These are phyloP conservation scores for Nanger granti DNA, from an alignment of 2,113 vertebrate species.

Conservation along the genomic window DNA sequence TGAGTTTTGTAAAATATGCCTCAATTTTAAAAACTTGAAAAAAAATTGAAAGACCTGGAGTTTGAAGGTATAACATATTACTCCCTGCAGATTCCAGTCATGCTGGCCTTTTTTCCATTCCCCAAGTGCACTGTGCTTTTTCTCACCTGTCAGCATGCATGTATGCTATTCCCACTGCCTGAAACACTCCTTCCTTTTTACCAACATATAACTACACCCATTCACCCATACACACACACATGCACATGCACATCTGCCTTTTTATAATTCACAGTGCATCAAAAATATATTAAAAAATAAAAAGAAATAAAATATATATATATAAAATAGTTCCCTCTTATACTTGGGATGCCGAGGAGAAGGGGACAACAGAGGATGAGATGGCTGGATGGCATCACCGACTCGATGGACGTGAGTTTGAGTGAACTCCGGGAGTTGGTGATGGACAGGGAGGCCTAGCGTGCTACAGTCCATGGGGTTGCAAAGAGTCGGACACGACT, in stretches of 20 bases:
- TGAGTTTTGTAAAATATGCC: constrained; percentile 9
- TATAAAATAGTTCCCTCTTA: not conserved
- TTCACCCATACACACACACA: not conserved
- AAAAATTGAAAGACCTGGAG: not conserved
- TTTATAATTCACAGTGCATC: not conserved
- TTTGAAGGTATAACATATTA: not conserved
- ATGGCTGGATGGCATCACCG: no score
- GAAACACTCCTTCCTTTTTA: not conserved
- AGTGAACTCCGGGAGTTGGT: no score
- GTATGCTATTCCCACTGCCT: not conserved
- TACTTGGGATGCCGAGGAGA: no score
- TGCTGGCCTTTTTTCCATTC: not conserved
- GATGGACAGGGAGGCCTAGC: no score
- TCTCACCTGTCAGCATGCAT: not conserved
- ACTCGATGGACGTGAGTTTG: no score
- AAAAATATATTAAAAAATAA: not conserved
- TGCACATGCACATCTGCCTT: not conserved
- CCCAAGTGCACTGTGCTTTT: not conserved
- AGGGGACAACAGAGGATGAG: no score
- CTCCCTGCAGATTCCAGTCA: not conserved
- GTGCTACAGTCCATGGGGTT: no score
- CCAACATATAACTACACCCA: not conserved
- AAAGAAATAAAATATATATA: not conserved
- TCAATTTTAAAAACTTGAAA: not conserved
- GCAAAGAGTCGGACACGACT: no score